Base-by-base conservation (phyloP, 2,888 invertebrate genomes). In the Eumerus sabulonum region DNA sequence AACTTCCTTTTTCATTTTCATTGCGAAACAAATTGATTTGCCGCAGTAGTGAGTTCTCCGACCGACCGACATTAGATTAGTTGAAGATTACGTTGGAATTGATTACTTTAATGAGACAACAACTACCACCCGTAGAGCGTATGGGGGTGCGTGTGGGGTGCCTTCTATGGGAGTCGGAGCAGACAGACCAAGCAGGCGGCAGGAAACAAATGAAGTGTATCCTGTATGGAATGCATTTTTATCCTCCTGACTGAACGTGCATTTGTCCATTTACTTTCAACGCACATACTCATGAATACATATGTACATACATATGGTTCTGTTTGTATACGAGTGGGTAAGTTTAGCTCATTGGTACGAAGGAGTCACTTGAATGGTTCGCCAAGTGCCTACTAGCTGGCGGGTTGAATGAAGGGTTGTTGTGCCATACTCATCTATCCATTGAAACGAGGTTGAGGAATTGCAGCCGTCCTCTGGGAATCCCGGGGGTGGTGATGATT, bases 391-490 rank as follows among this genome's bases (percentile, higher is more conserved):
- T 27, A 36, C 54, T 64, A 19, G 54, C 57, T 54, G 53, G 1
- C 38, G 38, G 14, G 7, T 42, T 63, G 27, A 27, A 27, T 27
- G 36, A 71, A 63, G 63, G 56, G 71, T 71, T 71, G 70, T 18
- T 62, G 27, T 14, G 27, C n/a, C 35, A 36, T 54, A 18, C 40
- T 1, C n/a, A 5, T 9, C 27, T 54, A 40, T 42, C 38, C 35
- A 38, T 12, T 9, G 36, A 13, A 12, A 35, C 13, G 42, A 48
- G 57, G 57, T n/a, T 57, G 67, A 42, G 36, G 16, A 48, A 40
- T 48, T 17, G 42, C 71, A 71, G 62, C 62, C 71, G 71, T 71
- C 56, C 60, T 48, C 53, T 60, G 38, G 51, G 67, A 57, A 14
- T 38, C 14, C 9, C 53, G 18, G 44, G 50, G 50, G 59, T 19